Conservation (phyloP, 2,888 invertebrate genomes). For the Lycocerus yunnanus region DNA sequence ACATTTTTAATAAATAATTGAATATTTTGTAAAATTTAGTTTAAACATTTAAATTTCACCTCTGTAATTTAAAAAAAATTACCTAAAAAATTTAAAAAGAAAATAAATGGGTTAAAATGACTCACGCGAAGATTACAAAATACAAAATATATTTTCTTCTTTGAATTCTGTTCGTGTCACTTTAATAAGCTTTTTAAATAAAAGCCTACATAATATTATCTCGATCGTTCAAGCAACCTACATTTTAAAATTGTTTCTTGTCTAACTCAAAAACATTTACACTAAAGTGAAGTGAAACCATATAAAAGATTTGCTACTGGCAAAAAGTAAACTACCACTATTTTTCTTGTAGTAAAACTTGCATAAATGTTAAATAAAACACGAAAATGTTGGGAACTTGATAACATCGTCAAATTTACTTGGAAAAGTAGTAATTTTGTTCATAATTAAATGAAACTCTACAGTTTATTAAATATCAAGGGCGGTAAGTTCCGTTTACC, state of each 20-base stretch:
- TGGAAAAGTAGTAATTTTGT: too few relatives aligned
- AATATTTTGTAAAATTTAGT: background rate
- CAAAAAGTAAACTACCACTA: background rate
- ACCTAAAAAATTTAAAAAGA: background rate
- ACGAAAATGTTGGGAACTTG: too few relatives aligned
- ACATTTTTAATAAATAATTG: background rate
- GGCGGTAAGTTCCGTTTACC: too few relatives aligned
- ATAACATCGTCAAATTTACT: too few relatives aligned
- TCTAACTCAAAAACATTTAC: background rate
- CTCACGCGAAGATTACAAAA: background rate
- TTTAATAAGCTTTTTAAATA: background rate
- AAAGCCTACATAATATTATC: background rate
- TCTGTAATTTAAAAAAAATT: background rate
- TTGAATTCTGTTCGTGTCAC: background rate
- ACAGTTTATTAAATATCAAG: too few relatives aligned
- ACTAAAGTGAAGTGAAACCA: background rate
- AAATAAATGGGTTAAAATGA: background rate
- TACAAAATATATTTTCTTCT: background rate
- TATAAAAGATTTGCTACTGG: background rate
- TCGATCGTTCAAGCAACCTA: background rate
- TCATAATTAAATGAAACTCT: too few relatives aligned
- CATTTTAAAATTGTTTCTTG: background rate
- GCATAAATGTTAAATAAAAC: background rate
- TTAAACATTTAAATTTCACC: too few relatives aligned
- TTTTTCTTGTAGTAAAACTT: background rate